phyloP scores from a whole-genome alignment of 2,797 vertebrate genomes.

The Potorous gilbertii region DNA sequence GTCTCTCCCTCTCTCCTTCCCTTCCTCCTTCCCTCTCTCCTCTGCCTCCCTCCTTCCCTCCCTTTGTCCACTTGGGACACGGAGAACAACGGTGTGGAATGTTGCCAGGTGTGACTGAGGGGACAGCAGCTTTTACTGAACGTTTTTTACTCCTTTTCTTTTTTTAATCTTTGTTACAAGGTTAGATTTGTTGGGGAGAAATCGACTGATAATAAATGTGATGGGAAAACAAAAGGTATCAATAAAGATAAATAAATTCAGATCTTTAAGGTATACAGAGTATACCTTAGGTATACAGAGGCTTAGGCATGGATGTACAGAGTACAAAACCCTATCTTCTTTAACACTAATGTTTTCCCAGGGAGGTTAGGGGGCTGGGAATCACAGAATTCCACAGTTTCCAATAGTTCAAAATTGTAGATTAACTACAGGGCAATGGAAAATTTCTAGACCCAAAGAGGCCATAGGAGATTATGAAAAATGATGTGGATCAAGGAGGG shows the following conservation, averaged over 20 bases:
- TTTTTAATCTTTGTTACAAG: background rate
- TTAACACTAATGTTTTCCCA: background rate
- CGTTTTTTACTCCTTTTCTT: background rate
- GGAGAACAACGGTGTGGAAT: background rate
- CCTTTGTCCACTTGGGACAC: too few species aligned
- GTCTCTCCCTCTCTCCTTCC: too few species aligned
- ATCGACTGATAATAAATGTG: background rate
- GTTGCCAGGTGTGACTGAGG: background rate
- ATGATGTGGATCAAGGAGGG: background rate
- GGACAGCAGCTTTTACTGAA: background rate
- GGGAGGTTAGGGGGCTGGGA: background rate
- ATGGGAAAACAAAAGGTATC: background rate
- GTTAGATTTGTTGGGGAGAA: background rate
- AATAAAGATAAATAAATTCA: background rate
- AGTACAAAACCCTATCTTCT: background rate
- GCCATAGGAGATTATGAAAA: conserved; percentile 52
- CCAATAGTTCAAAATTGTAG: background rate
- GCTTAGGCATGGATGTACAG: too few species aligned
- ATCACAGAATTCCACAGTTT: background rate
- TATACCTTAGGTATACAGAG: too few species aligned
- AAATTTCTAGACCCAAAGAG: conserved; percentile 46
- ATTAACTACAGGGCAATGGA: background rate
- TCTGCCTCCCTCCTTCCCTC: too few species aligned
- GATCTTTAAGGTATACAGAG: too few species aligned
- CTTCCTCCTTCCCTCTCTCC: too few species aligned